phyloP scores from a whole-genome alignment of 2,797 vertebrate genomes.

The Tympanoctomys barrerae region DNA sequence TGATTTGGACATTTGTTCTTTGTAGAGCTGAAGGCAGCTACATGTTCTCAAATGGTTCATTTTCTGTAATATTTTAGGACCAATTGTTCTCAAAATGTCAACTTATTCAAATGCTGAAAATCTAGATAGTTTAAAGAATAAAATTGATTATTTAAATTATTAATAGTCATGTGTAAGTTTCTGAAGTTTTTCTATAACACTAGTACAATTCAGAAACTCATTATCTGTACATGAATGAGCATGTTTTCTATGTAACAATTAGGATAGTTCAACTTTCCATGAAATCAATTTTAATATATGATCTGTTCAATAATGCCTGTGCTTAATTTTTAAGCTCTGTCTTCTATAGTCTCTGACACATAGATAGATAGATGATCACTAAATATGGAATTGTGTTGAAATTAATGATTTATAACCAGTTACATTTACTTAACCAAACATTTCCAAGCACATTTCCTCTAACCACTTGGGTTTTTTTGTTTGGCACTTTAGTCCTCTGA shows the following conservation, averaged over 20 bases:
- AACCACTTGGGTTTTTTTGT: neutral
- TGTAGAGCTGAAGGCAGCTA: neutral
- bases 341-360: neutral
- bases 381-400: neutral
- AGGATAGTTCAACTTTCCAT: neutral
- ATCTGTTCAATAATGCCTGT: constrained; percentile 2
- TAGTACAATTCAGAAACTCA: neutral
- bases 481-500: no score
- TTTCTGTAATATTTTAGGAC: constrained; percentile 27
- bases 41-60: neutral
- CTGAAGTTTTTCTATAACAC: neutral
- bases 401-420: constrained; percentile 34
- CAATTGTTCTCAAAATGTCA: neutral
- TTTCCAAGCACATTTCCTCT: neutral
- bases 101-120: neutral
- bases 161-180: neutral
- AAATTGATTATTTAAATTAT: constrained; percentile 29
- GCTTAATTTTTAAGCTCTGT: constrained; percentile 8
- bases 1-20: neutral
- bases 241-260: neutral
- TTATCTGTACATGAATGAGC: neutral
- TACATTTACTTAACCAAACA: neutral
- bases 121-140: neutral
- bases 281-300: neutral
- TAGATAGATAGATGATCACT: neutral